Percentiles rank a stretch among this genome's conserved stretches.
Evolutionary conservation across 1,140 invertebrate genomes (phyloP).

Genomic region (Drosophila jambulina): DNA sequence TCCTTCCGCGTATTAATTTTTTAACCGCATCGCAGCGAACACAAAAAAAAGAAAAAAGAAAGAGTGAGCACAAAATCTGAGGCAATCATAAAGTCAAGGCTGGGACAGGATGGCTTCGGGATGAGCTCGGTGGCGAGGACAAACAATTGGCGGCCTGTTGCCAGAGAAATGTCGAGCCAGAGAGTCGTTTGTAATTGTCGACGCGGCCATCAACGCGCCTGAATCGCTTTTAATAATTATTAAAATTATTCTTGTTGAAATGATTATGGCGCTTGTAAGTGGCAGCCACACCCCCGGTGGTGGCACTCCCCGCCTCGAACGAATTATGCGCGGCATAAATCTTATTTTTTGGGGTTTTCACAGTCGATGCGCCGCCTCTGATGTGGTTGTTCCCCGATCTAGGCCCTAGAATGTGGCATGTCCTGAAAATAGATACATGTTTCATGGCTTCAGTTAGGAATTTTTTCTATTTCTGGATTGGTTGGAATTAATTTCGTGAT

Average conservation of each 20-base stretch:
- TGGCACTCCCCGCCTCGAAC: conserved; percentile 33
- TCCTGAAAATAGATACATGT: conserved; percentile 29
- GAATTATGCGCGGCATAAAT: conserved; percentile 68
- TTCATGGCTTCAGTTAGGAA: background rate
- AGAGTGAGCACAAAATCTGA: conserved; percentile 38
- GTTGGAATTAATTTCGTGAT: conserved; percentile 21
- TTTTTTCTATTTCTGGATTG: conserved; percentile 15
- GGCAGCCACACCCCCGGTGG: conserved; percentile 40
- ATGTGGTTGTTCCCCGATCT: conserved; percentile 39
- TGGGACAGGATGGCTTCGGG: conserved; percentile 16
- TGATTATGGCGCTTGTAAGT: conserved; percentile 82
- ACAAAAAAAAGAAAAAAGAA: background rate
- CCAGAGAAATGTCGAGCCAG: conserved; percentile 52
- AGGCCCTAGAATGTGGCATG: conserved; percentile 14
- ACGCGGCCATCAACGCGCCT: conserved; percentile 60
- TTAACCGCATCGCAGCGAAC: conserved; percentile 69
- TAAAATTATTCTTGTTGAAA: conserved; percentile 84
- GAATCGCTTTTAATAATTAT: conserved; percentile 80
- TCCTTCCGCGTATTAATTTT: conserved; percentile 83
- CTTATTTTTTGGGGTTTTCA: conserved; percentile 56
- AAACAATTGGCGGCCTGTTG: conserved; percentile 71
- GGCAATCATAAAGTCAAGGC: conserved; percentile 68
- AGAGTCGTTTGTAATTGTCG: conserved; percentile 73
- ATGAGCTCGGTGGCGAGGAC: conserved; percentile 13
- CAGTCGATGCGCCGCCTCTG: conserved; percentile 36